These are phyloP conservation scores for Orestias chungarensis DNA, from an alignment of 2,797 vertebrate genomes.

Conservation along the genomic window DNA sequence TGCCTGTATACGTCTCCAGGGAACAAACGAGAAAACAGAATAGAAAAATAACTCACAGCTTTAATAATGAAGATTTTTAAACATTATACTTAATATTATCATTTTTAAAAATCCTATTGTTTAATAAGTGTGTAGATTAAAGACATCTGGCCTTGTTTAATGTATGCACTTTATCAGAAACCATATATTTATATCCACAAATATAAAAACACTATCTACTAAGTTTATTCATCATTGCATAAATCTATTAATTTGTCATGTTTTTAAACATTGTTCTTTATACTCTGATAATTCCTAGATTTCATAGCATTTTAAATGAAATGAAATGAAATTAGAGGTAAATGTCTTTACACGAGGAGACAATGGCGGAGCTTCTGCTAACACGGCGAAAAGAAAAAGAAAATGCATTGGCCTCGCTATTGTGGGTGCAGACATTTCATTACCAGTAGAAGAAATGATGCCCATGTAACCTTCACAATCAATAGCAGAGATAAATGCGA, in stretches of 20 bases:
- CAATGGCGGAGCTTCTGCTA: too few species aligned
- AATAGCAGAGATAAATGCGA: slow-evolving; percentile 59
- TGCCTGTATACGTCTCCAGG: not conserved
- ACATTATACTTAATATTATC: slow-evolving; percentile 12
- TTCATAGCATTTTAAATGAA: slow-evolving; percentile 27
- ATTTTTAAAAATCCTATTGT: slow-evolving; percentile 16
- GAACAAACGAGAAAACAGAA: slow-evolving; percentile 10
- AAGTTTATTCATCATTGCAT: slow-evolving; percentile 17
- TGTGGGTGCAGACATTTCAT: slow-evolving; percentile 62
- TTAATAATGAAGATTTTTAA: not conserved
- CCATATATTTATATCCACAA: not conserved
- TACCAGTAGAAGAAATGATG: slow-evolving; percentile 55
- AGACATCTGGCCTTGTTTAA: slow-evolving; percentile 1
- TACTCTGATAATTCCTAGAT: slow-evolving; percentile 36
- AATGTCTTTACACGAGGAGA: too few species aligned
- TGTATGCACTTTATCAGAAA: not conserved
- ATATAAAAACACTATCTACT: too few species aligned
- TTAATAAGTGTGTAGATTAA: slow-evolving; percentile 5
- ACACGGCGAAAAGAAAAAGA: slow-evolving; percentile 26
- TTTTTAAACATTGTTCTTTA: slow-evolving; percentile 26
- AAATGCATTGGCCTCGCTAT: slow-evolving; percentile 56
- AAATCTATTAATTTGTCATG: slow-evolving; percentile 15
- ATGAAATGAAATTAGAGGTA: too few species aligned
- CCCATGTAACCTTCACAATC: slow-evolving; percentile 52
- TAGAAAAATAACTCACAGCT: slow-evolving; percentile 17